Base-by-base conservation (phyloP, 2,888 invertebrate genomes). In the Cephus rjabovi region DNA sequence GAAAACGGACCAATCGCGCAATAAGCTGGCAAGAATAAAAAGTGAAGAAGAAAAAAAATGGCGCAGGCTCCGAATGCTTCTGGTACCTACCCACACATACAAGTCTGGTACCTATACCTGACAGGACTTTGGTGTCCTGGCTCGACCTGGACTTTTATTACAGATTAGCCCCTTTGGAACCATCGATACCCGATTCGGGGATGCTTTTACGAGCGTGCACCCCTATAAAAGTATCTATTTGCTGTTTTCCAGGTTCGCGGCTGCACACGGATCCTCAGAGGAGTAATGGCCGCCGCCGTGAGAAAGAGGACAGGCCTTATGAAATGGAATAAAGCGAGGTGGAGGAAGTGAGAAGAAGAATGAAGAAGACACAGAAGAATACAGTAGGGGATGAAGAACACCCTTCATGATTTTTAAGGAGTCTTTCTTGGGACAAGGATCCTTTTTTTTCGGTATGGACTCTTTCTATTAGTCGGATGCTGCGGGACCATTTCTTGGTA, bases 91-190 rank as follows among this genome's bases (percentile, higher is more conserved):
- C 56, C 23, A 23, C 56, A 23, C 23, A 23, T 9, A 23, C 56
- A 23, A 1, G 40, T 6, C 15, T 40, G 40, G 56, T 23, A 56
- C 15, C 9, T 2, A 23, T 56, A 56, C 23, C 56, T 23, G 56
- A 56, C 56, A 56, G 23, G 56, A 56, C 56, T 23, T 23, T 23
- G 56, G 56, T 0, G 70, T 73, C 31, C 31, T n/a, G 34, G 35
- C 23, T 37, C 71, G 74, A 37, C 77, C 73, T 79, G 83, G 84
- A 84, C 87, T 89, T 90, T 90, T 90, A 89, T 89, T 89, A 87
- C 85, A 89, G 89, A 90, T 90, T 90, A 90, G 89, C 86, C 90
- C 89, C 89, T 88, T 89, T 88, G 87, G 89, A 88, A 87, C 85
- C 87, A 86, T 89, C 89, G 89, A 89, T 89, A 87, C 86, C 84